A percentile compares a stretch with the other conserved stretches of the same genome.
Conservation (phyloP, 2,888 invertebrate species). For the Ichneumon xanthorius region DNA sequence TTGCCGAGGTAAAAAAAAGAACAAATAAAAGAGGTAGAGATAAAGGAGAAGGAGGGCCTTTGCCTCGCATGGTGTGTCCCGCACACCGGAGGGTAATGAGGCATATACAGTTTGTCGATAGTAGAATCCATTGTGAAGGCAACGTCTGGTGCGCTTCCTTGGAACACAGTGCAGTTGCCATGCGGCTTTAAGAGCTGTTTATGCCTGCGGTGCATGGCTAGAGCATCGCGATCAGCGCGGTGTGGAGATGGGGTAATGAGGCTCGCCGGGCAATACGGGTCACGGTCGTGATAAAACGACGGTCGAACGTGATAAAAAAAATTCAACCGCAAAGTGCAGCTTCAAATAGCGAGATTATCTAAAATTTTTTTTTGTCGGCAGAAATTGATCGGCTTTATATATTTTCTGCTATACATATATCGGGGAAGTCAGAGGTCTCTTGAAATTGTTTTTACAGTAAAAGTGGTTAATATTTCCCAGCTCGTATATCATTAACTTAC, state of each 20-base stretch:
- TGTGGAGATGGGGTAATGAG: background rate
- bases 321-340: background rate
- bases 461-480: too few species aligned
- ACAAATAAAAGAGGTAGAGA: slow-evolving; percentile 40
- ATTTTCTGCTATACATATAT: background rate
- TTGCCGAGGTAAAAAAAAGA: slow-evolving; percentile 22
- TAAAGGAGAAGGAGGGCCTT: slow-evolving; percentile 50
- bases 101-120: slow-evolving; percentile 67
- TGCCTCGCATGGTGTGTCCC: slow-evolving; percentile 47
- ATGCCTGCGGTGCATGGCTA: background rate
- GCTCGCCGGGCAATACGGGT: background rate
- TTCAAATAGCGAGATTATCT: background rate
- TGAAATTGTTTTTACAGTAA: too few species aligned
- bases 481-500: background rate
- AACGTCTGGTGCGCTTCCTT: slow-evolving; percentile 24
- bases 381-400: background rate
- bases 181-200: slow-evolving; percentile 35
- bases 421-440: too few species aligned
- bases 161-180: slow-evolving; percentile 8
- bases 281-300: background rate
- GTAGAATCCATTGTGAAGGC: slow-evolving; percentile 63
- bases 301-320: background rate
- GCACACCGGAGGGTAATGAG: slow-evolving; percentile 66
- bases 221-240: background rate
- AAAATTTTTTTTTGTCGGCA: background rate